Evolutionary conservation across 2,113 vertebrate species (phyloP).

Genomic region (Cephalopterus ornatus): DNA sequence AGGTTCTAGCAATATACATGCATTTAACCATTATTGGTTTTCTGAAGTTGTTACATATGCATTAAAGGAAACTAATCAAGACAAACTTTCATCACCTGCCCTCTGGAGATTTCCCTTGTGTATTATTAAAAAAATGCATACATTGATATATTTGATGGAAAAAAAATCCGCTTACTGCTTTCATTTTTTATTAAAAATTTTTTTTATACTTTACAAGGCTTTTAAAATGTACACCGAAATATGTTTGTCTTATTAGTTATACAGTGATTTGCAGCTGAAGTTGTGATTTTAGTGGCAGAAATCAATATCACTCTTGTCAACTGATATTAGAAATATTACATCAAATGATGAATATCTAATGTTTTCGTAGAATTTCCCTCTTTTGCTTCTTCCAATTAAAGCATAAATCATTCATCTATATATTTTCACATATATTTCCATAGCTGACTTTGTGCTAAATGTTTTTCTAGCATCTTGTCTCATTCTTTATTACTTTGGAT

Average conservation of each 20-base stretch:
- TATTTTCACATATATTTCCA: not conserved
- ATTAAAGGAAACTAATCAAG: not conserved
- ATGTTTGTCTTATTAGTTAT: not conserved
- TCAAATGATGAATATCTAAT: not conserved
- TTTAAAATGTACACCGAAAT: not conserved
- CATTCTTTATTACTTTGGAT: slow-evolving; percentile 26
- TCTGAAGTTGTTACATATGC: not conserved
- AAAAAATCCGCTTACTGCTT: not conserved
- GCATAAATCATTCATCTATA: not conserved
- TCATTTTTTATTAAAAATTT: not conserved
- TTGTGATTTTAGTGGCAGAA: not conserved
- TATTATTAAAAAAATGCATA: not conserved
- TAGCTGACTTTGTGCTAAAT: not conserved
- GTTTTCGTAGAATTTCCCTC: not conserved
- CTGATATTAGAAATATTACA: not conserved
- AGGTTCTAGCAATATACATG: not conserved
- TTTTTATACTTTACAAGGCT: not conserved
- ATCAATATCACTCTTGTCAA: not conserved
- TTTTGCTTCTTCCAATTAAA: not conserved
- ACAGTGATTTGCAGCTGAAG: not conserved
- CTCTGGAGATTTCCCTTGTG: not conserved
- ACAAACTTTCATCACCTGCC: not conserved
- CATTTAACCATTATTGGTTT: not conserved
- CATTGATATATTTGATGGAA: not conserved
- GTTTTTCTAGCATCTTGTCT: not conserved